Evolutionary conservation across 1,140 invertebrate species (phyloP).

Genomic region (Eufriesea mexicana): DNA sequence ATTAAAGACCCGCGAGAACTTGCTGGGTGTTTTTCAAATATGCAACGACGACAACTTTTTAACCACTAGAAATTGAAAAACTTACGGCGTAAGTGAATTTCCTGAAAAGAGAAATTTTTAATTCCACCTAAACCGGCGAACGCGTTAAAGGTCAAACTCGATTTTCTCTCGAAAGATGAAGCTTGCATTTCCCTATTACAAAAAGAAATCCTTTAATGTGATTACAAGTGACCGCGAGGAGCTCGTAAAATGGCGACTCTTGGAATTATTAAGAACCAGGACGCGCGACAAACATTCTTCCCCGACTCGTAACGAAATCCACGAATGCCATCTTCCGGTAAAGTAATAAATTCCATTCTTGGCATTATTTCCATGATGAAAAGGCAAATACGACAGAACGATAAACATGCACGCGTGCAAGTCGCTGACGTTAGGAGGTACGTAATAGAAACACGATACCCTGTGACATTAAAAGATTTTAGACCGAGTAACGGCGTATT

Average conservation of each 20-base stretch:
- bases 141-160: not conserved
- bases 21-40: not conserved
- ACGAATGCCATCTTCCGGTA: not conserved
- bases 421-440: not conserved
- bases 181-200: not conserved
- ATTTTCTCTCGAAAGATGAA: not conserved
- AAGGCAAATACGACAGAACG: not conserved
- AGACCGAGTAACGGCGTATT: constrained; percentile 42
- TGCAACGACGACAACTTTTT: not conserved
- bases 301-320: not conserved
- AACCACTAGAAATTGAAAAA: constrained; percentile 20
- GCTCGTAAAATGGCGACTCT: not conserved
- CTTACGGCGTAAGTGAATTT: not conserved
- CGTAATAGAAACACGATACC: not conserved
- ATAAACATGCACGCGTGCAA: not conserved
- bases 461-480: constrained; percentile 49
- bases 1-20: not conserved
- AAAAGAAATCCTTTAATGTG: not conserved
- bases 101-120: not conserved
- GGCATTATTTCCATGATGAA: not conserved
- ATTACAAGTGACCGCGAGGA: not conserved
- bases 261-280: constrained; percentile 17
- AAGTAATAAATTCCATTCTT: not conserved
- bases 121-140: not conserved
- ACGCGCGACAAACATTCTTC: not conserved